Evolutionary conservation across 1,140 invertebrate genomes (phyloP), one percentile per base, ranked within the genome.

Genomic region (Temnothorax nylanderi): DNA sequence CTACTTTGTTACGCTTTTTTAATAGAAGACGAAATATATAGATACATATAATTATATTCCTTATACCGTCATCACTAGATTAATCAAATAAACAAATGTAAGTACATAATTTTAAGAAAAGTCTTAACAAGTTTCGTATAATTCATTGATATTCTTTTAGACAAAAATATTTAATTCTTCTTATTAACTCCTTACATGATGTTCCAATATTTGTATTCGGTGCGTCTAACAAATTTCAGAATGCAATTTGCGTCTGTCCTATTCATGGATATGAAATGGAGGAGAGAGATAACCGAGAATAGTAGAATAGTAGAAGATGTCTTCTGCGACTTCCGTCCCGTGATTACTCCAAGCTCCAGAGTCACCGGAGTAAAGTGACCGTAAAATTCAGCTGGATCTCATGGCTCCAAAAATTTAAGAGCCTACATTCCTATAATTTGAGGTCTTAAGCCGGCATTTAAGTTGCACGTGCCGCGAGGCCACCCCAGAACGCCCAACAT

Each of bases 361-460:
- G 13, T 56, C 41, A 10, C 26, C 18, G 76, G 54, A 56, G 62
- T 41, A 56, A 86, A 78, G 49, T 51, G 71, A 49, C 41, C 71
- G 85, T 85, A 84, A 87, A 90, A 89, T 90, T 89, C 47, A 51
- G 34, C 47, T 37, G 51, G 71, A 56, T 85, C 82, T 85, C 72
- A 54, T 11, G 44, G 62, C 1, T 3, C 26, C 51, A 87, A 82
- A 87, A 90, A 90, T 89, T 90, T 88, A 90, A 90, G 89, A 67
- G 62, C 58, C 72, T 76, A 80, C 88, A 74, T 76, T 78, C 81
- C 78, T 86, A 86, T 90, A 90, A 90, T 90, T 90, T 88, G 77
- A 81, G 89, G 69, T 81, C 88, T 87, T 80, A 71, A 65, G 86
- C 71, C 37, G 37, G 62, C 81, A 86, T 88, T 88, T 85, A 86